These are phyloP conservation scores for Eristalis tenax DNA, from an alignment of 2,888 invertebrate species.

Conservation along the genomic window DNA sequence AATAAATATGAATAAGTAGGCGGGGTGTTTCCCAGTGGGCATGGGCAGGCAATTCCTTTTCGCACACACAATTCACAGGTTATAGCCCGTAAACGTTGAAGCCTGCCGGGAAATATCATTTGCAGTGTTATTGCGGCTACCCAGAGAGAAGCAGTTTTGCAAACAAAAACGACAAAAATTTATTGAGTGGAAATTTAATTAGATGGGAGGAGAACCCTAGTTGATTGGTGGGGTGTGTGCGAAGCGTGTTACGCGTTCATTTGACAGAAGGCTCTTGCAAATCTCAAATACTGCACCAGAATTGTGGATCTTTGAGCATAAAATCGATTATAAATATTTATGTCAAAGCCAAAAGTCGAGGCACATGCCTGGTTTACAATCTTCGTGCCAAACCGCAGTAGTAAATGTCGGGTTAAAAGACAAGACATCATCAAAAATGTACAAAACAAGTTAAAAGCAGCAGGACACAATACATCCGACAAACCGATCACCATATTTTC, in stretches of 20 bases:
- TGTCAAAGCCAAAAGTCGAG: too few species aligned
- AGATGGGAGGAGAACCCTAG: neutral
- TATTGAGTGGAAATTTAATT: slow-evolving; percentile 59
- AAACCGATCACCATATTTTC: too few species aligned
- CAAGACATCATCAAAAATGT: too few species aligned
- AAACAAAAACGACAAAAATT: slow-evolving; percentile 12
- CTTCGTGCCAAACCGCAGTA: too few species aligned
- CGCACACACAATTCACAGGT: slow-evolving; percentile 52
- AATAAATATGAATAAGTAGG: slow-evolving; percentile 1
- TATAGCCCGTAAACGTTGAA: slow-evolving; percentile 50
- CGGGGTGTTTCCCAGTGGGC: slow-evolving; percentile 45
- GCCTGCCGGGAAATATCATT: slow-evolving; percentile 35
- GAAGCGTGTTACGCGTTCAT: neutral
- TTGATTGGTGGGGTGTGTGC: neutral
- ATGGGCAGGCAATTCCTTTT: slow-evolving; percentile 39
- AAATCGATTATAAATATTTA: too few species aligned
- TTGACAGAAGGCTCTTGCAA: neutral
- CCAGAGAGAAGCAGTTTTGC: neutral
- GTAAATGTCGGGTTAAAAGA: too few species aligned
- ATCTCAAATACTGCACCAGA: neutral
- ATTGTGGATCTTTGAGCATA: too few species aligned
- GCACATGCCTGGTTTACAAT: too few species aligned
- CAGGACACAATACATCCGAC: too few species aligned
- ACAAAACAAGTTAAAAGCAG: too few species aligned
- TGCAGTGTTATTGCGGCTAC: slow-evolving; percentile 11